Base-by-base conservation (phyloP, 2,113 vertebrate species). In the Toxotes jaculatrix region DNA sequence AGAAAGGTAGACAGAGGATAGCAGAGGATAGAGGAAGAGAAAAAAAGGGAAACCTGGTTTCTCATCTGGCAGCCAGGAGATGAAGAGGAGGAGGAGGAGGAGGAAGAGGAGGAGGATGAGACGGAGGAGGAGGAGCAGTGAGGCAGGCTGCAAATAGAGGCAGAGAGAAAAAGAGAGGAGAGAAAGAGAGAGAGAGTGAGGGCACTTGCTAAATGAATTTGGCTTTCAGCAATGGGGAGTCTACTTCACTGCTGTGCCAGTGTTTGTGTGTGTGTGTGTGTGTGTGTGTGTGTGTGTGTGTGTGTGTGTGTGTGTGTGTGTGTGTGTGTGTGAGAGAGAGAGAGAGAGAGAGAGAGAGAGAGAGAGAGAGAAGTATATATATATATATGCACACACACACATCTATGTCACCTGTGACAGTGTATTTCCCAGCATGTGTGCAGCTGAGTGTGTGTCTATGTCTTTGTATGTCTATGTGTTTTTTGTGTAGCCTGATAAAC, bases 151-250 rank as follows among this genome's bases (percentile, higher is more conserved):
- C 64, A 64, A 82, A 88, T 80, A 74, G 65, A 87, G 73, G 57
- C 64, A 63, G 70, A 63, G 74, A 77, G 27, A 27, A 27, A 27
- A 59, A 76, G 40, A 40, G 77, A 78, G 66, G 70, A 63, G 74
- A 77, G 70, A 63, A 72, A 77, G 63, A 76, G 40, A 40, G 77
- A 78, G 65, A 66, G 83, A 73, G 62, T 0, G 34, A 82, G 56
- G 62, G 62, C 53, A 77, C 80, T 87, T 59, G 67, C 85, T 89
- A 85, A 89, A 90, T 90, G 79, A 91, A 88, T 90, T 85, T 90
- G 84, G 83, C 87, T 91, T 87, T 89, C 79, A 92, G 86, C 57
- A 2, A 84, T 80, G 47, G 84, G 77, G 79, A 91, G 83, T 82
- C 77, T 51, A 74, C 88, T 72, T 36, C 67, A 84, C 81, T 82